Percentiles rank a stretch among this genome's conserved stretches.
These are phyloP conservation scores for Scartelaos histophorus DNA, from an alignment of 2,113 vertebrate species.

Conservation along the genomic window DNA sequence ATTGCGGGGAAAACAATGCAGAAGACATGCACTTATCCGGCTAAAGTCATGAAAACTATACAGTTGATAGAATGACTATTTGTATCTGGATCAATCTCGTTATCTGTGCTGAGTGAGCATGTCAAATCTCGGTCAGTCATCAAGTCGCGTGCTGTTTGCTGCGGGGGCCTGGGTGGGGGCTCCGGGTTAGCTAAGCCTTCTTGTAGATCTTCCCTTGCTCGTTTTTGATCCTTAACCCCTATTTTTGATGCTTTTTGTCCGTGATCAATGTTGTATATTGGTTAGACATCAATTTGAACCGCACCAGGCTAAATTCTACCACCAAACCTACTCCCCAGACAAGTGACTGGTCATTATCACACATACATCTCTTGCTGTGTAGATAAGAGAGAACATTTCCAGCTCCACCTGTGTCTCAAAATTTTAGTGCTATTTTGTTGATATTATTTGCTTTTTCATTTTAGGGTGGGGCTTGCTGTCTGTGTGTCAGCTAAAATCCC, in stretches of 20 bases:
- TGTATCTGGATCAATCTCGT: background rate
- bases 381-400: slow-evolving; percentile 14
- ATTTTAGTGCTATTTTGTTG: slow-evolving; percentile 27
- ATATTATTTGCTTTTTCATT: slow-evolving; percentile 60
- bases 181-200: slow-evolving; percentile 55
- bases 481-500: slow-evolving; percentile 59
- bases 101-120: slow-evolving; percentile 29
- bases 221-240: slow-evolving; percentile 44
- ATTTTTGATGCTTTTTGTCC: slow-evolving; percentile 27
- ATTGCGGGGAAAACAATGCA: slow-evolving; percentile 34
- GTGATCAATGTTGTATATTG: background rate
- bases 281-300: slow-evolving; percentile 20
- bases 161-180: slow-evolving; percentile 60
- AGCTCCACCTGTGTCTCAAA: slow-evolving; percentile 18
- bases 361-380: slow-evolving; percentile 38
- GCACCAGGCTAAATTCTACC: slow-evolving; percentile 46
- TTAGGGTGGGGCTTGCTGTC: slow-evolving; percentile 78
- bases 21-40: background rate
- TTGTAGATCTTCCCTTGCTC: slow-evolving; percentile 56
- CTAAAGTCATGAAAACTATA: background rate
- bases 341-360: slow-evolving; percentile 37
- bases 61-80: background rate
- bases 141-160: slow-evolving; percentile 46
- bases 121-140: slow-evolving; percentile 50
- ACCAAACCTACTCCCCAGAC: slow-evolving; percentile 37